Evolutionary conservation across 2,888 invertebrate genomes (phyloP).

Genomic region (Morinoia aosen): DNA sequence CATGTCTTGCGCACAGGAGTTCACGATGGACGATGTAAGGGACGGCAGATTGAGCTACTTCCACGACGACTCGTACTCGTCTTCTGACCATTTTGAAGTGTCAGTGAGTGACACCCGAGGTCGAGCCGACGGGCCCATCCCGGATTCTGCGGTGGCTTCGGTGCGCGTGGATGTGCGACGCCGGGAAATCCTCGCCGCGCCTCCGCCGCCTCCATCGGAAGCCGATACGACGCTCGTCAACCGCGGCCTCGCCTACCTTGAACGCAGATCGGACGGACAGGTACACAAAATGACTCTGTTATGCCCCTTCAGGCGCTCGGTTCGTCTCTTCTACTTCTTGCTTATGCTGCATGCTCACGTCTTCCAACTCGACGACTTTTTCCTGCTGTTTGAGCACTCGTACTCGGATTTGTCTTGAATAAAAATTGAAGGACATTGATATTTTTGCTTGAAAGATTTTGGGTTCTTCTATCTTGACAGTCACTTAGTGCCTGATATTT

Average conservation of each 20-base stretch:
- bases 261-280: conserved; percentile 80
- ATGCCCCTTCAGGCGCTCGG: conserved; percentile 29
- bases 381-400: conserved; percentile 13
- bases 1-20: conserved; percentile 70
- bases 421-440: not conserved
- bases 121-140: not conserved
- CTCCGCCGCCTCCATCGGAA: conserved; percentile 73
- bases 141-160: not conserved
- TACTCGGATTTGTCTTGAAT: conserved; percentile 8
- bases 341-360: conserved; percentile 28
- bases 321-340: conserved; percentile 41
- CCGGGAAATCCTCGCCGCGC: conserved; percentile 74
- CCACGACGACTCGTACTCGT: conserved; percentile 89
- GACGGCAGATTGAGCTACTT: conserved; percentile 89
- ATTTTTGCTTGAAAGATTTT: not conserved
- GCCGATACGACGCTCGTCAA: conserved; percentile 3
- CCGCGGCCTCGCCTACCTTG: conserved; percentile 79
- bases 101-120: conserved; percentile 76
- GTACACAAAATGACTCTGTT: conserved; percentile 54
- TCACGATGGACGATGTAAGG: conserved; percentile 84
- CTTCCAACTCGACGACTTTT: conserved; percentile 46
- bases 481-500: not conserved
- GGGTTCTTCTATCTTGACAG: not conserved
- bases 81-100: conserved; percentile 85
- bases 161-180: conserved; percentile 19